Percentiles rank a stretch among this genome's conserved stretches.
These are phyloP conservation scores for Lamellibrachia satsuma DNA, from an alignment of 2,888 invertebrate species.

Conservation along the genomic window DNA sequence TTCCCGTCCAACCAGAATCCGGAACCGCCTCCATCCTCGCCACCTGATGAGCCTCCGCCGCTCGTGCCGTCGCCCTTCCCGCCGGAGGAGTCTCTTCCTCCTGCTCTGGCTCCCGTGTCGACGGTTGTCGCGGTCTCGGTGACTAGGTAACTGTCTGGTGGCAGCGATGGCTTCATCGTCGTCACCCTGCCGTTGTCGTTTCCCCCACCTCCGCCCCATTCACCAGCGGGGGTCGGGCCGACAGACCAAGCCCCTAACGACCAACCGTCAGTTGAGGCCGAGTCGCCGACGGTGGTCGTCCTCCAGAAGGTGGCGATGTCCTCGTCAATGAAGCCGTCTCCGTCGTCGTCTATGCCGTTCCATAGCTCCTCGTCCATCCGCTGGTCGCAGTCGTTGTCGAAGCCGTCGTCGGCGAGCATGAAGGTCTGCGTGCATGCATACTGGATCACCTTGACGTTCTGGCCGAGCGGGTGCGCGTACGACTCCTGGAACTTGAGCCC, in stretches of 20 bases:
- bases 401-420: slow-evolving; percentile 31
- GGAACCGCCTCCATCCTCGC: not conserved
- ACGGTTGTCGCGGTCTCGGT: not conserved
- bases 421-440: slow-evolving; percentile 29
- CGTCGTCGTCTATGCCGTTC: slow-evolving; percentile 39
- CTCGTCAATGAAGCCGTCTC: slow-evolving; percentile 40
- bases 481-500: slow-evolving; percentile 50
- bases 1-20: slow-evolving; percentile 22
- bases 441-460: slow-evolving; percentile 22
- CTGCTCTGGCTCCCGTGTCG: not conserved
- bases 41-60: too few species aligned
- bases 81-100: not conserved
- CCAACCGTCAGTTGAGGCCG: not conserved
- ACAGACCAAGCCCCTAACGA: not conserved
- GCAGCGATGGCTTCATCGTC: not conserved
- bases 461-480: slow-evolving; percentile 50
- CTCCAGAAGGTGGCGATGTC: slow-evolving; percentile 27
- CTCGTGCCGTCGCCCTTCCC: not conserved
- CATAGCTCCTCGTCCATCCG: slow-evolving; percentile 40
- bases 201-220: not conserved
- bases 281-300: not conserved
- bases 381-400: slow-evolving; percentile 45
- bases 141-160: not conserved
- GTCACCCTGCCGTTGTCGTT: not conserved
- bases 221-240: not conserved